Evolutionary conservation across 2,113 vertebrate species (phyloP).

Genomic region (Bettongia penicillata): DNA sequence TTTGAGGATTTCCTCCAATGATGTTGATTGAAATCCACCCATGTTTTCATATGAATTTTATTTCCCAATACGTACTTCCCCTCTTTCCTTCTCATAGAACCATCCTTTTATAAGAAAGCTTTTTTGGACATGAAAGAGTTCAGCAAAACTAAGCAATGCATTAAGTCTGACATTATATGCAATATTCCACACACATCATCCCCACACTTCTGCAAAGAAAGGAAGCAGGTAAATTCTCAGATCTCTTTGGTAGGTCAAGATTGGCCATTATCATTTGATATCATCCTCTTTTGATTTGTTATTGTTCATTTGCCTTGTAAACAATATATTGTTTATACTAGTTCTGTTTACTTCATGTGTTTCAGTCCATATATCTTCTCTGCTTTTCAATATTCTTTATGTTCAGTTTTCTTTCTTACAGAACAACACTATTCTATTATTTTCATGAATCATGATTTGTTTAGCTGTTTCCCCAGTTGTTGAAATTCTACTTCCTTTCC

Average conservation of each 20-base stretch:
- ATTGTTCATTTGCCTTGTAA: background rate
- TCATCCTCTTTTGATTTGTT: background rate
- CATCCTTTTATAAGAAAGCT: background rate
- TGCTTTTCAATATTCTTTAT: background rate
- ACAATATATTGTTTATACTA: background rate
- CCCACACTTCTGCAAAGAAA: background rate
- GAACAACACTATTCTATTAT: background rate
- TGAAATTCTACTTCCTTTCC: background rate
- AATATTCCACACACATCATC: background rate
- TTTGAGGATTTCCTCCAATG: background rate
- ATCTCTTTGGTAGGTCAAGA: background rate
- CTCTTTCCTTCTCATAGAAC: background rate
- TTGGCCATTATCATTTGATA: background rate
- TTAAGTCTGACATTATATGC: background rate
- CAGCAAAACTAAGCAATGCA: background rate
- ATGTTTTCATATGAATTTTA: background rate
- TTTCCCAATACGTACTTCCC: background rate
- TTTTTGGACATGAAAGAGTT: background rate
- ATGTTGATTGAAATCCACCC: background rate
- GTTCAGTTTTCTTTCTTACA: background rate
- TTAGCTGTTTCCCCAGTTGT: background rate
- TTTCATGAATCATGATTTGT: background rate
- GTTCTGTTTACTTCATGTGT: background rate
- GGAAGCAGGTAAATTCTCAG: background rate
- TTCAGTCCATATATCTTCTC: background rate